Base-by-base conservation (phyloP, 2,113 vertebrate species). In the Apistogramma diplotaenia region DNA sequence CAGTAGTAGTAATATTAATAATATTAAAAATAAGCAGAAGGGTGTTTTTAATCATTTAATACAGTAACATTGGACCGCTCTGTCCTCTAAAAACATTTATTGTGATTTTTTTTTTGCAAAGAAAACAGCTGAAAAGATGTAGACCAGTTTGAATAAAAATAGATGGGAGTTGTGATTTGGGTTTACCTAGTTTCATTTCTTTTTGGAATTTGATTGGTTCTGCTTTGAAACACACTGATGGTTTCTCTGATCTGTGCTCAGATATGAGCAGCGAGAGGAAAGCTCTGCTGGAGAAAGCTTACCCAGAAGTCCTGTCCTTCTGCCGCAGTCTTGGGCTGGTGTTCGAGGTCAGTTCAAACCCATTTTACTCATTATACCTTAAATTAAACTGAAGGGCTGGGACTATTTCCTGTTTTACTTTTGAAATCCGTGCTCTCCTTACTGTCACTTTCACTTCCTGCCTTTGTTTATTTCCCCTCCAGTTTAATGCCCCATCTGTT, bases 221-320 rank as follows among this genome's bases (percentile, higher is more conserved):
- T 67, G 40, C 40, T 67, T 5, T 0, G 40, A 67, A 16, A 5
- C 9, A 2, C 23, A 51, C 21, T 40, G 16, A 57, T 18, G 3
- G 13, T 27, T 15, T 81, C n/a, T 62, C 8, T 79, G 51, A 54
- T 40, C 18, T 84, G 12, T 73, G 18, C 0, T 70, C 91, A 97
- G 96, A 96, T n/a, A 96, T 95, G 94, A 95, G 91, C n/a, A 84
- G 82, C 2, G 96, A 97, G 87, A 94, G 96, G 54, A 95, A 93
- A 27, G 93, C 88, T 3, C 92, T 97, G 13, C 93, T 96, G 93
- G 93, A 95, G 13, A 81, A 78, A 1, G 94, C 90, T 0, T 93
- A 93, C 89, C 95, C 96, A 3, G 93, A 96, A 74, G 85, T 95
- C n/a, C 95, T 90, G 56, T 83, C 87, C 9, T 96, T 96, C 91